These are phyloP conservation scores for Ophiodon elongatus DNA, from an alignment of 2,113 vertebrate genomes.

Conservation along the genomic window DNA sequence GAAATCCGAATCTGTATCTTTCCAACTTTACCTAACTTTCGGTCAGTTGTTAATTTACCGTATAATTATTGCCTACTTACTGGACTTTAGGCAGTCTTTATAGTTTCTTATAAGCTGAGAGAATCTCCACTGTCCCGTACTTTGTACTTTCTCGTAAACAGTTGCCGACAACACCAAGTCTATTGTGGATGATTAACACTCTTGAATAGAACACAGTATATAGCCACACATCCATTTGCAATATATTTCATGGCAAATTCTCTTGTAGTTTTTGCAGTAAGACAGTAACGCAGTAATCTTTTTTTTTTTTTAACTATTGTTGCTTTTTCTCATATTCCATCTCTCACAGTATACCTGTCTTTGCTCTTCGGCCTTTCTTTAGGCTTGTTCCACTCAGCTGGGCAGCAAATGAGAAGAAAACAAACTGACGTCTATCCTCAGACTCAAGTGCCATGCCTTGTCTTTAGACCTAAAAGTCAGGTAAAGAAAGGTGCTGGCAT, in stretches of 20 bases:
- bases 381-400: conserved; percentile 79
- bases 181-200: neutral
- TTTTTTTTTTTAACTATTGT: neutral
- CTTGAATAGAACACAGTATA: neutral
- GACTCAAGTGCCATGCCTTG: conserved; percentile 88
- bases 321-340: neutral
- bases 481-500: neutral
- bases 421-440: conserved; percentile 86
- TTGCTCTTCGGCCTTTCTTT: conserved; percentile 90
- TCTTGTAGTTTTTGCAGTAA: neutral
- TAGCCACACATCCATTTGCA: neutral
- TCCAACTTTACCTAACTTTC: no score
- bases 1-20: no score
- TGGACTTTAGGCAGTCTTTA: conserved; percentile 33
- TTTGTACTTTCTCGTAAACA: conserved; percentile 50
- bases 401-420: conserved; percentile 86
- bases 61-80: neutral
- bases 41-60: neutral
- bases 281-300: neutral
- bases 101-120: conserved; percentile 27
- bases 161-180: neutral
- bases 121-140: conserved; percentile 7
- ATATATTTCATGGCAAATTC: neutral
- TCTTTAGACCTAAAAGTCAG: conserved; percentile 91
- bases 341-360: conserved; percentile 83